Evolutionary conservation across 2,113 vertebrate genomes (phyloP), one percentile per base, ranked within the genome.

Genomic region (Formicarius rufipectus): DNA sequence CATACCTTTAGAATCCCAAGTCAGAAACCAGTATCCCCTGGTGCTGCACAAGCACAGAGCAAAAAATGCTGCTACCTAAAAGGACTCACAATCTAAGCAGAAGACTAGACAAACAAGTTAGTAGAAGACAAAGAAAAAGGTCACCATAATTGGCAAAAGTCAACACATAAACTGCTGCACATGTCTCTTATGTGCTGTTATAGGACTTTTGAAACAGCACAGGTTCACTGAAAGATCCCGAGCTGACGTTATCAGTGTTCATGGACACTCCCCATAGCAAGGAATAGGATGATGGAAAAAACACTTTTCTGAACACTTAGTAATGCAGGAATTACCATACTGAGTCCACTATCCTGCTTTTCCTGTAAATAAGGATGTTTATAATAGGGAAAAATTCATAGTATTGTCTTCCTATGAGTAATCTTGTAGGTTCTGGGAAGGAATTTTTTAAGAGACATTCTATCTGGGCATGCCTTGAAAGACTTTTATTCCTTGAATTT

Each of bases 191-290:
- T 8, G 12, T 45, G 33, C 4, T 66, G 84, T 76, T 85, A 15
- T 40, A 64, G n/a, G 28, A 20, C 23, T 87, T 67, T 18, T 45
- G 22, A 28, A 62, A 94, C 45, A 72, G 8, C 5, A 52, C 7
- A 63, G 19, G 56, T 64, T 35, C 16, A 44, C 9, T 23, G 13
- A 86, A 44, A 66, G 17, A 73, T 33, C 11, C 10, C 45, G 17
- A 63, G 22, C 47, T 40, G 6, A 13, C 16, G 8, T 74, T 66
- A 15, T 13, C 19, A 14, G 1, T 33, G 39, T 49, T 77, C 24
- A 7, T 7, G 13, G 25, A 3, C 9, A n/a, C 47, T 85, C 12
- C 25, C 2, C 4, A 28, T 6, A 5, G 5, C 0, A 4, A 85
- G 15, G 53, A 79, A 62, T 4, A 56, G 4, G 19, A 44, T 31